Evolutionary conservation across 2,888 invertebrate genomes (phyloP).

Genomic region (Heteromurus nitidus): DNA sequence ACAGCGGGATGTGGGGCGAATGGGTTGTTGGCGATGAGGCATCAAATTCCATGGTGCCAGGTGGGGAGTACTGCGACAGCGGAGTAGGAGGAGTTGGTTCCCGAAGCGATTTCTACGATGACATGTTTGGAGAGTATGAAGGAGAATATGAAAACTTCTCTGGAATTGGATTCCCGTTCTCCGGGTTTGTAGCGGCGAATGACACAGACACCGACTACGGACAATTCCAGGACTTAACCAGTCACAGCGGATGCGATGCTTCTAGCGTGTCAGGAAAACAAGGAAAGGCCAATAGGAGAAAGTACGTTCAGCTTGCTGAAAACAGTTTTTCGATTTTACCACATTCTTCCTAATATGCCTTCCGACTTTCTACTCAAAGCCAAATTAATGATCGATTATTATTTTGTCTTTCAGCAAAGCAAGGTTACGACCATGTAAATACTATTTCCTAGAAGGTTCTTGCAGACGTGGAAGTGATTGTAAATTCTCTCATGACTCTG

Average conservation of each 20-base stretch:
- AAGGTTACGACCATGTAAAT: conserved; percentile 72
- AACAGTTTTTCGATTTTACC: too few species aligned
- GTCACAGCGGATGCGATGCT: conserved; percentile 57
- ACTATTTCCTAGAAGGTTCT: conserved; percentile 72
- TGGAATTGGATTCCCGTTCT: conserved; percentile 48
- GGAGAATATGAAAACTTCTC: conserved; percentile 64
- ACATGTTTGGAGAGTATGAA: conserved; percentile 67
- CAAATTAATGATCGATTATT: too few species aligned
- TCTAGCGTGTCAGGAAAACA: conserved; percentile 66
- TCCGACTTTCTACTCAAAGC: too few species aligned
- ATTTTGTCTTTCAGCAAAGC: conserved; percentile 55
- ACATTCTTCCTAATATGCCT: too few species aligned
- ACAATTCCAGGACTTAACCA: conserved; percentile 67
- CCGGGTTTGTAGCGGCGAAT: conserved; percentile 47
- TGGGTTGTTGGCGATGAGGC: conserved; percentile 54
- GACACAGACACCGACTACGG: conserved; percentile 71
- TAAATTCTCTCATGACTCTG: conserved; percentile 73
- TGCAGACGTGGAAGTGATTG: conserved; percentile 72
- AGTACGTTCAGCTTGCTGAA: too few species aligned
- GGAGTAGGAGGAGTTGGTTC: conserved; percentile 66
- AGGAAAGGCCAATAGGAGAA: conserved; percentile 68
- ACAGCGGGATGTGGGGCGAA: conserved; percentile 61
- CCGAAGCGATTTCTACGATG: conserved; percentile 68
- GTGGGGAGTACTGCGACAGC: conserved; percentile 65
- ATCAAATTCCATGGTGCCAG: conserved; percentile 43